Evolutionary conservation across 1,140 invertebrate species (phyloP), one percentile per base, ranked within the genome.

Genomic region (Heliconius congener): DNA sequence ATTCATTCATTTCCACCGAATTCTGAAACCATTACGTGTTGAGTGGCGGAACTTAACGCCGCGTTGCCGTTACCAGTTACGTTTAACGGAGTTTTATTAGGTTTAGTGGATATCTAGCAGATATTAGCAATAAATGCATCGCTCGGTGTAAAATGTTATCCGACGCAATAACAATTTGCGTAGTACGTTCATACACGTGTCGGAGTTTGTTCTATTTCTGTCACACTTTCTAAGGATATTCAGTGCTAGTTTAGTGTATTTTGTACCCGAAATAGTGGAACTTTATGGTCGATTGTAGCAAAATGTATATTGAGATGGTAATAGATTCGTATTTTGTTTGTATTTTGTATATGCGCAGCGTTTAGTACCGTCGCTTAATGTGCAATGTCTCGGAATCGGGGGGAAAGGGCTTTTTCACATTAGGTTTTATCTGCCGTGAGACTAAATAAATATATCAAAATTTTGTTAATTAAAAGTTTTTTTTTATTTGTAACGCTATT

Each of bases 111-210:
- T 57, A 57, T 57, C 8, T 57, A 66, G 9, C 3, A 30, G 16
- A 66, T n/a, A 27, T n/a, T 13, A 27, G 3, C 13, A 30, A 11
- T 66, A 27, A 66, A 27, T 6, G 60, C 9, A 30, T 66, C 60
- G 4, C 60, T 27, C 60, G 1, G n/a, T 66, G 55, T 57, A 57
- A n/a, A 57, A 57, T 57, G 23, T 66, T 30, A 30, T 66, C 27
- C n/a, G 60, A 66, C 60, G 60, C 60, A 66, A 66, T 66, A 66
- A 66, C 60, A 30, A 66, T 66, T 30, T 66, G 60, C 60, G 60
- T 66, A 66, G 60, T 30, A 30, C n/a, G 60, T 3, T 66, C 9
- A 57, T 66, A 30, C 60, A 66, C 60, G 60, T 66, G 60, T 66
- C 23, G 23, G 23, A 23, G 57, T 60, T 66, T 66, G 23, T 66